phyloP scores from a whole-genome alignment of 2,797 vertebrate genomes.

The Gallirallus australis region DNA sequence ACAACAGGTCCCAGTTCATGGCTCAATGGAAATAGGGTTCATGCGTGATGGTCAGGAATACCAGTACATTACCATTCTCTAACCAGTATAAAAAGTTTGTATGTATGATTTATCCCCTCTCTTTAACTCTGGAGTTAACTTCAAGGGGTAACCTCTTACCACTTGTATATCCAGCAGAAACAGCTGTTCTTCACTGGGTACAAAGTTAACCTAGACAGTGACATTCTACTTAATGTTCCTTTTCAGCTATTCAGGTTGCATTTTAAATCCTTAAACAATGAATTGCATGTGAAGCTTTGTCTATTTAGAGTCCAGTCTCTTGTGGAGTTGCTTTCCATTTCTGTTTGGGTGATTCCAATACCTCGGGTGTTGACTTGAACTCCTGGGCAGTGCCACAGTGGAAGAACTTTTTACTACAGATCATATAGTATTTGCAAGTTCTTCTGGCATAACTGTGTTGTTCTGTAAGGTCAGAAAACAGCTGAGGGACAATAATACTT shows the following conservation, averaged over 20 bases:
- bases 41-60: neutral
- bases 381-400: neutral
- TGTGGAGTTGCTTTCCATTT: neutral
- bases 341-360: neutral
- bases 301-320: neutral
- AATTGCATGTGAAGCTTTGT: accelerated
- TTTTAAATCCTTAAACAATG: neutral
- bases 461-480: neutral
- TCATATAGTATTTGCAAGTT: neutral
- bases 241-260: neutral
- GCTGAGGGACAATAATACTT: neutral
- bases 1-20: neutral
- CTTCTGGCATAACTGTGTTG: neutral
- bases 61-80: neutral
- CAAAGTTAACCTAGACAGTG: neutral
- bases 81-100: neutral
- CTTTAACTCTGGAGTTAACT: neutral
- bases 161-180: neutral
- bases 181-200: neutral
- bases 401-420: neutral
- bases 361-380: neutral
- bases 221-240: neutral
- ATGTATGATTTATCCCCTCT: neutral
- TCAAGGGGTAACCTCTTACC: neutral
- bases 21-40: neutral